Evolutionary conservation across 2,888 invertebrate species (phyloP), one percentile per base, ranked within the genome.

Genomic region (Polydrusus tereticollis): DNA sequence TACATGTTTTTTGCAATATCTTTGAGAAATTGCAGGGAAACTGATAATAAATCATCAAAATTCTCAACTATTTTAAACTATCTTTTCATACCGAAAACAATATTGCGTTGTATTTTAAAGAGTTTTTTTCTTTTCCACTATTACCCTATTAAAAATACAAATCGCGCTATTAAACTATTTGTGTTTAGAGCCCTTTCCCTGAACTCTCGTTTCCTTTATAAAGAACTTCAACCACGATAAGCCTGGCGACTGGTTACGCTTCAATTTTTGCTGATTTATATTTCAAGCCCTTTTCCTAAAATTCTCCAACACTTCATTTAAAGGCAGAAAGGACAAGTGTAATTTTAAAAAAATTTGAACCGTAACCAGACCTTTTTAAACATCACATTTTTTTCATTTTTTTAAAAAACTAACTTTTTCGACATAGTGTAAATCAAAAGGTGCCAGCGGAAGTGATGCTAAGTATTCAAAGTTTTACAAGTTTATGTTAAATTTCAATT

Each of bases 11-110:
- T 59, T 58, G 52, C 74, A 68, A 63, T 60, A 55, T 69, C 77
- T 72, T 75, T 73, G 69, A 64, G 55, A 60, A 60, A 72, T 70
- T 75, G 75, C 75, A 76, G 73, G 69, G 69, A 72, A 74, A 72
- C 65, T 75, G 75, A 74, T 76, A 74, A 76, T 77, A 77, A 76
- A 76, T 75, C 65, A 75, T 75, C 60, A 26, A 75, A 76, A 74
- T 73, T 72, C 68, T 71, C 72, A 76, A 71, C 73, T 75, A 74
- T 60, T 74, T 69, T 74, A 77, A 75, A 74, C 73, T 73, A 73
- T 73, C 18, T 55, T 47, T 59, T 64, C 26, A 50, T 45, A 65
- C 57, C 64, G 65, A 64, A 70, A 65, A 70, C 64, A 64, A 69
- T 52, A 29, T 50, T 50, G 16, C 45, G 55, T 62, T 62, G 60